A percentile compares a stretch with the other conserved stretches of the same genome.
phyloP scores from a whole-genome alignment of 1,140 invertebrate species.

The Delia radicum region DNA sequence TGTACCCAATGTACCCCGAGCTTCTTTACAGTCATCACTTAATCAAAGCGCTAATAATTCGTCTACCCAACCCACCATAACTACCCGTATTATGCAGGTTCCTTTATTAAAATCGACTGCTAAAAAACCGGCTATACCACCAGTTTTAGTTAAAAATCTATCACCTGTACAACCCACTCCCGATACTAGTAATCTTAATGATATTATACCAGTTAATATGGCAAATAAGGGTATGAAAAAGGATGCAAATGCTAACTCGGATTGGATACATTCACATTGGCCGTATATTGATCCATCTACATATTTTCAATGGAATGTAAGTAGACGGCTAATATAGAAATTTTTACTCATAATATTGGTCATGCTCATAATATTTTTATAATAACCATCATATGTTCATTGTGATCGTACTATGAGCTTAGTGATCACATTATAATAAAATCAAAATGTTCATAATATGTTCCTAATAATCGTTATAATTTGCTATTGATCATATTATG shows the following conservation, averaged over 20 bases:
- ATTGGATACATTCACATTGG: conserved; percentile 58
- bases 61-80: conserved; percentile 35
- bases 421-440: too few species aligned
- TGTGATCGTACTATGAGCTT: too few species aligned
- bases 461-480: too few species aligned
- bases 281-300: conserved; percentile 65
- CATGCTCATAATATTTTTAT: too few species aligned
- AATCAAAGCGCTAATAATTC: conserved; percentile 21
- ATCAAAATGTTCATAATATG: too few species aligned
- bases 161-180: conserved; percentile 28
- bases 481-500: too few species aligned
- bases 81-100: conserved; percentile 51
- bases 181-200: conserved; percentile 23
- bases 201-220: not conserved
- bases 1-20: not conserved
- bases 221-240: not conserved
- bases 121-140: conserved; percentile 53
- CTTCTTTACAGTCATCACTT: not conserved
- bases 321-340: too few species aligned
- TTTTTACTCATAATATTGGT: too few species aligned
- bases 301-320: conserved; percentile 67
- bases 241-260: not conserved
- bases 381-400: too few species aligned
- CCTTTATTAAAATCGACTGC: conserved; percentile 47
- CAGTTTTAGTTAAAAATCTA: conserved; percentile 48